These are phyloP conservation scores for Amphilophus citrinellus DNA, from an alignment of 2,113 vertebrate species.

Conservation along the genomic window DNA sequence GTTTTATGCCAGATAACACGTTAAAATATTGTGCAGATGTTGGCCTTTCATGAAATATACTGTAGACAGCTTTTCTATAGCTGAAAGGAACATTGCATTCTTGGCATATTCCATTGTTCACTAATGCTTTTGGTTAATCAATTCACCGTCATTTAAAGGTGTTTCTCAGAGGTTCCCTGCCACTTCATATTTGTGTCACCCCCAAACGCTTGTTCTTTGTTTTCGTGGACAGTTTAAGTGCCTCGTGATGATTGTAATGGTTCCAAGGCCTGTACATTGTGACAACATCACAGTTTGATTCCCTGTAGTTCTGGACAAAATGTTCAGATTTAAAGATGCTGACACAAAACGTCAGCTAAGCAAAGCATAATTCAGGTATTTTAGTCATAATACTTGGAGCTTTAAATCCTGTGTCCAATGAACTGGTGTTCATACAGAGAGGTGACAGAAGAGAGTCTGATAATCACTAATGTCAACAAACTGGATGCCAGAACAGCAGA, in stretches of 20 bases:
- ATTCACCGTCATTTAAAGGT: slow-evolving; percentile 17
- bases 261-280: neutral
- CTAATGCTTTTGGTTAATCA: slow-evolving; percentile 10
- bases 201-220: slow-evolving; percentile 17
- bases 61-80: neutral
- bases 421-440: neutral
- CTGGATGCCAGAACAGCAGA: neutral
- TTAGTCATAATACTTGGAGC: neutral
- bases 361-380: neutral
- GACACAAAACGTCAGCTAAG: neutral
- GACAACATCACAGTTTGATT: neutral
- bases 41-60: neutral
- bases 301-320: neutral
- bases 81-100: neutral
- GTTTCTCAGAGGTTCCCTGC: slow-evolving; percentile 8
- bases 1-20: neutral
- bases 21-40: neutral
- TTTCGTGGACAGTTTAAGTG: slow-evolving; percentile 55
- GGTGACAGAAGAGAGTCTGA: neutral
- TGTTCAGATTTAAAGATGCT: neutral
- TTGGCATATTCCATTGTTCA: neutral
- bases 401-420: neutral
- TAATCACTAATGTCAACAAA: neutral
- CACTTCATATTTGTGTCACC: neutral
- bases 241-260: slow-evolving; percentile 25